Evolutionary conservation across 1,140 invertebrate species (phyloP).

Genomic region (Chrysoperla carnea): DNA sequence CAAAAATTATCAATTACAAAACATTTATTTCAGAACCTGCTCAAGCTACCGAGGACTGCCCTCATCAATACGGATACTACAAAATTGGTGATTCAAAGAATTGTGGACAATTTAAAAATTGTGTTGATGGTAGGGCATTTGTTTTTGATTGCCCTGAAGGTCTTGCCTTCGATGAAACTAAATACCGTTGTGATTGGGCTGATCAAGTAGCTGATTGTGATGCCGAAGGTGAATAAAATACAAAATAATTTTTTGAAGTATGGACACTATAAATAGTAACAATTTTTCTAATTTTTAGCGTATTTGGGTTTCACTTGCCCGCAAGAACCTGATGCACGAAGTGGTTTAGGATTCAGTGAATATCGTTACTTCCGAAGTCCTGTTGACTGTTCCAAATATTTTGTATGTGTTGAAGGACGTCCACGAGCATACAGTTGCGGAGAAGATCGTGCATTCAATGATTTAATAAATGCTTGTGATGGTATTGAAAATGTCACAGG

Average conservation of each 20-base stretch:
- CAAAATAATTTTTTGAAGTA: neutral
- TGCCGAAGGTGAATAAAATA: constrained; percentile 38
- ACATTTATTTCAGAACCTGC: constrained; percentile 27
- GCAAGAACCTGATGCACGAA: constrained; percentile 20
- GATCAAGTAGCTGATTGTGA: constrained; percentile 61
- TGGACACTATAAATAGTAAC: neutral
- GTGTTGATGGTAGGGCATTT: constrained; percentile 46
- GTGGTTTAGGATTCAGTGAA: constrained; percentile 28
- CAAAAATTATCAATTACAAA: neutral
- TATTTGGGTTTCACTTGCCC: constrained; percentile 53
- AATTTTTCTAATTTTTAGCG: constrained; percentile 23
- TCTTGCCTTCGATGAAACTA: constrained; percentile 60
- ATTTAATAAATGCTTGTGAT: constrained; percentile 53
- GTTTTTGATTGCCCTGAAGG: constrained; percentile 45
- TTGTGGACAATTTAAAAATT: constrained; percentile 74
- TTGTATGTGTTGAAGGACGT: constrained; percentile 56
- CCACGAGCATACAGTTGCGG: constrained; percentile 55
- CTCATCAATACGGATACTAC: constrained; percentile 72
- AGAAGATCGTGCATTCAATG: constrained; percentile 63
- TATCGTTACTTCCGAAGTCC: constrained; percentile 34
- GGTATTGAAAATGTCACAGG: constrained; percentile 58
- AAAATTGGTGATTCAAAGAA: constrained; percentile 46
- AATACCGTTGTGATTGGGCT: constrained; percentile 72
- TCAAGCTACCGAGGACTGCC: constrained; percentile 58
- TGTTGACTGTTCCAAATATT: constrained; percentile 61